Evolutionary conservation across 2,888 invertebrate species (phyloP).

Genomic region (Erannis defoliaria): DNA sequence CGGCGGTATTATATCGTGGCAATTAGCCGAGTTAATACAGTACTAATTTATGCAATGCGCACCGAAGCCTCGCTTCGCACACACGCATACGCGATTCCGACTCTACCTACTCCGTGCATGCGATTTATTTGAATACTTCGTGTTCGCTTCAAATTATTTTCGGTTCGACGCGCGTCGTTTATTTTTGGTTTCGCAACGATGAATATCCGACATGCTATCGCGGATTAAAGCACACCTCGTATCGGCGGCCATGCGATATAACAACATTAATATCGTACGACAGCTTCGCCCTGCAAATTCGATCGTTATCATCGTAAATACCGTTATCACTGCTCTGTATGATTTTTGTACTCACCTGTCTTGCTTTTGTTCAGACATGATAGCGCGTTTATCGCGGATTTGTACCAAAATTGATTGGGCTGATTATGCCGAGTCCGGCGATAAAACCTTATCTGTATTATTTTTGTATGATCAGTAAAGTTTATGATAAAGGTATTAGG

Average conservation of each 20-base stretch:
- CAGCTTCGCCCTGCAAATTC: conserved; percentile 57
- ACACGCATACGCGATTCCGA: conserved; percentile 27
- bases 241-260: conserved; percentile 62
- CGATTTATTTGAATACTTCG: conserved; percentile 62
- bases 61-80: conserved; percentile 48
- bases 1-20: conserved; percentile 63
- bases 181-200: conserved; percentile 67
- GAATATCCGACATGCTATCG: conserved; percentile 57
- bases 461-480: conserved; percentile 68
- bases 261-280: conserved; percentile 61
- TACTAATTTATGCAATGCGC: conserved; percentile 64
- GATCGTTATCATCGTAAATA: conserved; percentile 58
- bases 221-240: conserved; percentile 56
- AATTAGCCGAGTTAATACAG: conserved; percentile 72
- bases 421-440: conserved; percentile 65
- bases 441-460: conserved; percentile 63
- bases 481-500: conserved; percentile 64
- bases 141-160: conserved; percentile 64
- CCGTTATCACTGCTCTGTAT: conserved; percentile 56
- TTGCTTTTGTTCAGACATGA: conserved; percentile 64
- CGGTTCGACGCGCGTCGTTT: conserved; percentile 60
- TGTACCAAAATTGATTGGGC: conserved; percentile 74
- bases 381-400: conserved; percentile 69
- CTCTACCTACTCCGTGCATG: conserved; percentile 40
- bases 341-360: conserved; percentile 66